Percentiles rank a stretch among this genome's conserved stretches.
Evolutionary conservation across 2,888 invertebrate genomes (phyloP).

Genomic region (Nephrocerus scutellatus): DNA sequence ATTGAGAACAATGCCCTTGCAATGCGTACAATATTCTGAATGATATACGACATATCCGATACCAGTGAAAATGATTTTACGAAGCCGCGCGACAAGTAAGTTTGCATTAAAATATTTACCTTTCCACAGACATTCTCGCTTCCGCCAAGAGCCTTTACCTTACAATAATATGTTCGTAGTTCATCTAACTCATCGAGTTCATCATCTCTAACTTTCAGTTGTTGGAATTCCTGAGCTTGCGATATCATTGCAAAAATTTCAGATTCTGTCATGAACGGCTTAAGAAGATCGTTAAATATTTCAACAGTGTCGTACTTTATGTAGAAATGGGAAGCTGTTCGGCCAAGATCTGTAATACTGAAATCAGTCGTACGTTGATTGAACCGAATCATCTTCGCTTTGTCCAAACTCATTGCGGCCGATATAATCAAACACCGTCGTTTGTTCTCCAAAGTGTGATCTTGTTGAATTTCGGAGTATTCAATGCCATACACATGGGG

Average conservation of each 20-base stretch:
- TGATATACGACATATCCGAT: conserved; percentile 45
- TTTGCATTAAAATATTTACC: conserved; percentile 86
- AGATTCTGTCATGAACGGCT: conserved; percentile 74
- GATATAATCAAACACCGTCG: conserved; percentile 69
- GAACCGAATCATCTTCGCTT: conserved; percentile 89
- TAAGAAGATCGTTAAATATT: conserved; percentile 77
- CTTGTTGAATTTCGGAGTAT: conserved; percentile 60
- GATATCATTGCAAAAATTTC: conserved; percentile 88
- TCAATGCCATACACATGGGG: conserved; percentile 67
- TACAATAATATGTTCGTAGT: conserved; percentile 65
- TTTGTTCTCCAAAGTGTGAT: conserved; percentile 70
- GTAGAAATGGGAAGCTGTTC: conserved; percentile 96
- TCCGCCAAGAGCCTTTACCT: conserved; percentile 71
- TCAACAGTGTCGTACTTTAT: conserved; percentile 94
- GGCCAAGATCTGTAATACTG: conserved; percentile 74
- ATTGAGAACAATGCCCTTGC: conserved; percentile 91
- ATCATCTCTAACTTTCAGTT: conserved; percentile 92
- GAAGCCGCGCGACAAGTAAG: conserved; percentile 73
- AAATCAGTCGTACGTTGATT: conserved; percentile 77
- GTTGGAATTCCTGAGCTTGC: conserved; percentile 88
- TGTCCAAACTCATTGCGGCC: conserved; percentile 81
- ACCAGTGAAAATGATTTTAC: conserved; percentile 54
- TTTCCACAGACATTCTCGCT: conserved; percentile 88
- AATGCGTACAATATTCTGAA: conserved; percentile 84
- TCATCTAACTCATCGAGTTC: conserved; percentile 85